Conservation (phyloP, 92 coral and sea anemone species). For the Siderastrea siderea region DNA sequence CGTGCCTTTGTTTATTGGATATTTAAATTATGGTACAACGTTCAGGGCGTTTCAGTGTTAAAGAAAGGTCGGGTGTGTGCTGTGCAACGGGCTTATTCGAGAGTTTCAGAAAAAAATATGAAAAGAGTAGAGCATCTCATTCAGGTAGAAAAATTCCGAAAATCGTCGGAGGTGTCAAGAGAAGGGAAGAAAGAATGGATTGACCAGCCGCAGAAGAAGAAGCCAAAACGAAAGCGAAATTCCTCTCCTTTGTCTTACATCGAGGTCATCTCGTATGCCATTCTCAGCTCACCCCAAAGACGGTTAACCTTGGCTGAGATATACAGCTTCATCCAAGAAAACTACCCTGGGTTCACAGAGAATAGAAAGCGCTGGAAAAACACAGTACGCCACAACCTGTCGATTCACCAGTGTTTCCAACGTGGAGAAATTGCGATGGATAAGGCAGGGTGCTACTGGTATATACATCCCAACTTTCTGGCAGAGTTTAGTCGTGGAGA, state of each 20-base stretch:
- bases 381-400: slow-evolving; percentile 22
- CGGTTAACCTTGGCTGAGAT: background rate
- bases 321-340: slow-evolving; percentile 4
- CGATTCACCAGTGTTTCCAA: slow-evolving; percentile 1
- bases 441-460: background rate
- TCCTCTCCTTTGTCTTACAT: no score
- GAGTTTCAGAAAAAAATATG: no score
- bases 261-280: background rate
- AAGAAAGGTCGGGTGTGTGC: no score
- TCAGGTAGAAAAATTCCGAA: no score
- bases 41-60: no score
- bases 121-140: no score
- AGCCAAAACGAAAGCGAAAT: background rate
- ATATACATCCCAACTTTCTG: slow-evolving; percentile 5
- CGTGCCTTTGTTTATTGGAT: no score
- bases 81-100: no score
- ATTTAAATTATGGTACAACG: no score
- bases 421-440: background rate
- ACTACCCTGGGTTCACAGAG: slow-evolving; percentile 17
- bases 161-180: no score
- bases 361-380: slow-evolving; percentile 6
- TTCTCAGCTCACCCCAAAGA: background rate
- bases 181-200: no score
- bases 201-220: background rate
- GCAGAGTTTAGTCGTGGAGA: background rate